Evolutionary conservation across 1,140 invertebrate species (phyloP), one percentile per base, ranked within the genome.

Genomic region (Rhopalosiphum maidis): DNA sequence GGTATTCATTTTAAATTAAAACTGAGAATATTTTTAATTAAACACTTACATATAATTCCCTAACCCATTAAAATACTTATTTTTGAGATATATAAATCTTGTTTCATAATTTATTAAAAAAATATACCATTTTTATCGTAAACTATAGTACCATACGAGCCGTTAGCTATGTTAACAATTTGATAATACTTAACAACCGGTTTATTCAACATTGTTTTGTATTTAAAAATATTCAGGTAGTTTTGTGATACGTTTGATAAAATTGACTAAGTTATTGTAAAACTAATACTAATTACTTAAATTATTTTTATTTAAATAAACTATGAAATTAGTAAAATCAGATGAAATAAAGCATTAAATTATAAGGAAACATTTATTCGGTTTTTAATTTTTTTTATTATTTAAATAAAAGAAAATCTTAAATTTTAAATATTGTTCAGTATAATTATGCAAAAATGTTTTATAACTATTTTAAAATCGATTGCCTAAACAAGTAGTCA

Each of bases 141-240:
- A 54, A 37, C 87, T 37, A 89, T 41, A 41, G 41, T 41, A 41
- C 41, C 41, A 41, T 15, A 89, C 8, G 2, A 35, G 8, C 48
- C 48, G 48, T 89, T 88, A 89, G 35, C 21, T 54, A 88, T 88
- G 46, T 23, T 30, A 48, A 54, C n/a, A 37, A 89, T 89, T 89
- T 48, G 48, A 89, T 89, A 89, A 89, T 54, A 48, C 86, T 22
- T 30, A 89, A 54, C 48, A 89, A 89, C 48, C n/a, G n/a, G 87
- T 89, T 89, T 54, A 25, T 35, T 15, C 30, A 48, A 51, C 9
- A 89, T 9, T 54, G 9, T 54, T 89, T 89, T 54, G 22, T 23
- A 54, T 54, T 54, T 54, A 55, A 54, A 54, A 89, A 51, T 51
- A 51, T 54, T 54, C 22, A 35, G n/a, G 1, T 51, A 41, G 35